Percentiles rank a stretch among this genome's conserved stretches.
These are phyloP conservation scores for Euwallacea similis DNA, from an alignment of 1,140 invertebrate genomes.

Conservation along the genomic window DNA sequence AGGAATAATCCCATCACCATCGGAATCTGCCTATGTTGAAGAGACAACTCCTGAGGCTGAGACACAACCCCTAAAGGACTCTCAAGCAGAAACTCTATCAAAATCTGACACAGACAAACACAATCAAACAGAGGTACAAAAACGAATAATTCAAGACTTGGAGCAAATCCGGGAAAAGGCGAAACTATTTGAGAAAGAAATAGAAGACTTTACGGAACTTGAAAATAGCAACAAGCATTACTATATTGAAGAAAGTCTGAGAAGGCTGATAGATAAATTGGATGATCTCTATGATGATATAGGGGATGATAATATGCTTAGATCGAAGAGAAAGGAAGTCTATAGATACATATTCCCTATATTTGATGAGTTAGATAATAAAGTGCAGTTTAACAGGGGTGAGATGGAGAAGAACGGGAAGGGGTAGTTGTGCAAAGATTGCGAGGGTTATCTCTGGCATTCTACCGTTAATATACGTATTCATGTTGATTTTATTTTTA, in stretches of 20 bases:
- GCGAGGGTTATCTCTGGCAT: too few relatives aligned
- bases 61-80: too few relatives aligned
- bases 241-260: slow-evolving; percentile 37
- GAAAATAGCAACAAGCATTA: slow-evolving; percentile 30
- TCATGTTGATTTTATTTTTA: too few relatives aligned
- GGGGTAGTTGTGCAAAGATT: too few relatives aligned
- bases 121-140: background rate
- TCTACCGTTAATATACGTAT: too few relatives aligned
- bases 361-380: slow-evolving; percentile 1
- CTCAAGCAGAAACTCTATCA: too few relatives aligned
- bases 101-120: background rate
- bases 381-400: slow-evolving; percentile 4
- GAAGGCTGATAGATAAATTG: slow-evolving; percentile 8
- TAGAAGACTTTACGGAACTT: slow-evolving; percentile 22
- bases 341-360: slow-evolving; percentile 6
- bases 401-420: too few relatives aligned
- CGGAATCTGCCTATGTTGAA: too few relatives aligned
- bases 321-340: background rate
- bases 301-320: background rate
- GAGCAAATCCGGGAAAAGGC: slow-evolving; percentile 18
- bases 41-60: too few relatives aligned
- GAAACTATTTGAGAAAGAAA: slow-evolving; percentile 13
- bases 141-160: background rate
- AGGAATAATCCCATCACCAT: too few relatives aligned
- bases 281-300: slow-evolving; percentile 10